These are phyloP conservation scores for Ellobius talpinus DNA, from an alignment of 2,113 vertebrate species.

Conservation along the genomic window DNA sequence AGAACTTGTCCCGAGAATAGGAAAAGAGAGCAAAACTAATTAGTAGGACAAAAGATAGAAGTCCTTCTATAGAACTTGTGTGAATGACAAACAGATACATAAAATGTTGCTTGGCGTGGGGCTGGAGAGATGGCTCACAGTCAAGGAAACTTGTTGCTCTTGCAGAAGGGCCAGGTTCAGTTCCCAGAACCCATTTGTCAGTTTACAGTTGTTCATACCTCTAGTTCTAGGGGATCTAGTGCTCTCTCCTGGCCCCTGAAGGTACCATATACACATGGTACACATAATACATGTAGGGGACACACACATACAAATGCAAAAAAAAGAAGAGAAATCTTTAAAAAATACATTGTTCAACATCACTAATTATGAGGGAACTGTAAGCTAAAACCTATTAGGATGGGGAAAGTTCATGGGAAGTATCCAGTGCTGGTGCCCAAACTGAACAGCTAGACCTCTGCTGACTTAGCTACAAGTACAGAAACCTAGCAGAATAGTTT, in stretches of 20 bases:
- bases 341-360: not conserved
- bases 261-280: not conserved
- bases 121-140: not conserved
- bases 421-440: not conserved
- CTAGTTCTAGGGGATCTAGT: not conserved
- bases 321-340: not conserved
- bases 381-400: not conserved
- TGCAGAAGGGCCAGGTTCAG: no score
- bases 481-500: conserved; percentile 15
- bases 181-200: not conserved
- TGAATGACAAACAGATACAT: not conserved
- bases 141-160: no score
- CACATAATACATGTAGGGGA: not conserved
- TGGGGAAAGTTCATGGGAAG: not conserved
- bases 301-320: not conserved
- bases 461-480: not conserved
- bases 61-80: not conserved
- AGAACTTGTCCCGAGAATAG: not conserved
- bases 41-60: not conserved
- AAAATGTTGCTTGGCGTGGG: not conserved
- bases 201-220: not conserved
- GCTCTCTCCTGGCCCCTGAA: not conserved
- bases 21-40: conserved; percentile 2
- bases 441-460: not conserved
- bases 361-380: not conserved